Evolutionary conservation across 2,797 vertebrate species (phyloP), one percentile per base, ranked within the genome.

Genomic region (Todus mexicanus): DNA sequence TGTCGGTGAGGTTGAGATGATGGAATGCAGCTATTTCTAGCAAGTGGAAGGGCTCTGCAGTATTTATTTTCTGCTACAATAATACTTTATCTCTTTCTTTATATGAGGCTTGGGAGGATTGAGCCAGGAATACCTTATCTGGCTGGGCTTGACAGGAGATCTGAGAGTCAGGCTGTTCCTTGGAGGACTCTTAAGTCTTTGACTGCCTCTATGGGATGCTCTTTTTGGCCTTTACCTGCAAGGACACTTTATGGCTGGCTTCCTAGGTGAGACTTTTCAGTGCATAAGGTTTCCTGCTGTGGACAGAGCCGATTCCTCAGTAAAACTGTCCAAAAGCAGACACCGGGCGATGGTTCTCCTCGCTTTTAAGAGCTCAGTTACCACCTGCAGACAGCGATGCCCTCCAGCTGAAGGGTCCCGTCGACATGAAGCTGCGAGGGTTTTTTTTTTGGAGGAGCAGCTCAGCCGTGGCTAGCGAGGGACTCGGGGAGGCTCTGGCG

Each of bases 51-150:
- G 57, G 9, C 37, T 79, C 78, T 66, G 59, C 48, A 38, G 80
- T 29, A 33, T 83, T 88, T 83, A 70, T 94, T 88, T 74, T 26
- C 80, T 88, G 63, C 77, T 64, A 17, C 59, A 65, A 18, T 78
- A 66, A 27, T 23, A 13, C 45, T 94, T 83, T 8, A n/a, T 47
- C 38, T 70, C 63, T 65, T 40, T 87, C 43, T 84, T 74, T 25
- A 3, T 35, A 4, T 15, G 68, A 73, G 48, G 23, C 57, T 77
- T 40, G 72, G 72, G 57, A 84, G 85, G 51, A n/a, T 40, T 66
- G 68, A 87, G 50, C 50, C 23, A 51, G 43, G 60, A 89, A 31
- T 51, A 54, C 42, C 33, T 53, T 17, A 37, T 37, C 73, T 64
- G 50, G 43, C 56, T 42, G 72, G 72, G 60, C 50, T 38, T 68